phyloP scores from a whole-genome alignment of 2,113 vertebrate genomes.

The Columba livia region DNA sequence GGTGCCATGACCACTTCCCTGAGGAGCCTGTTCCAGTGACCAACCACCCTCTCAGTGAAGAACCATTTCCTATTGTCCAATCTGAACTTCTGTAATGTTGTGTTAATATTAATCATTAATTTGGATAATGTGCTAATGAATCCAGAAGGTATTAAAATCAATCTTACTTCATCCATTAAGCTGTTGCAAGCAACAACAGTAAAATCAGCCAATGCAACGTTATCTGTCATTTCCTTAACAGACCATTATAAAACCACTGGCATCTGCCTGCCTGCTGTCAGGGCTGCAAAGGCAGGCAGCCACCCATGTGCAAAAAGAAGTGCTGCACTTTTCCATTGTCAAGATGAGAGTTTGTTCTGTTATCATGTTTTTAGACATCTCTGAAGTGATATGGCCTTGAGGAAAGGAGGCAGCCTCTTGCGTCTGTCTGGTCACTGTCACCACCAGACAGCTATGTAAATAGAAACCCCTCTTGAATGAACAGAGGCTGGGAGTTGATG shows the following conservation, averaged over 20 bases:
- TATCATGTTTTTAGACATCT: background rate
- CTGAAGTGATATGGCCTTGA: background rate
- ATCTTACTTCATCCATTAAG: background rate
- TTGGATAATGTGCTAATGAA: background rate
- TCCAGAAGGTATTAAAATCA: background rate
- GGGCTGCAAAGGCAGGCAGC: background rate
- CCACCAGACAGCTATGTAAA: constrained; percentile 72
- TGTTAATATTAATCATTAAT: background rate
- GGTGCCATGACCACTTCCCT: background rate
- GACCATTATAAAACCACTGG: background rate
- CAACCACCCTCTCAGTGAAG: background rate
- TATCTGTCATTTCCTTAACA: background rate
- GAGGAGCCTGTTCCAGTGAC: background rate
- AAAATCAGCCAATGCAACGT: background rate
- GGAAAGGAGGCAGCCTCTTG: background rate
- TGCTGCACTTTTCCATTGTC: background rate
- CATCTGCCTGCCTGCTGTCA: background rate
- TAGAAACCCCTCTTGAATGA: constrained; percentile 45
- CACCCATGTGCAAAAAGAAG: background rate
- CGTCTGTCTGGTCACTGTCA: constrained; percentile 57
- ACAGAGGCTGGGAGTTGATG: constrained; percentile 39
- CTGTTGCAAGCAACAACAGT: background rate
- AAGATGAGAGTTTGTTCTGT: background rate
- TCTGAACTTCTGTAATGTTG: background rate
- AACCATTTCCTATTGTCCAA: background rate